Evolutionary conservation across 92 coral and sea anemone genomes (phyloP).

Genomic region (Metridium senile): DNA sequence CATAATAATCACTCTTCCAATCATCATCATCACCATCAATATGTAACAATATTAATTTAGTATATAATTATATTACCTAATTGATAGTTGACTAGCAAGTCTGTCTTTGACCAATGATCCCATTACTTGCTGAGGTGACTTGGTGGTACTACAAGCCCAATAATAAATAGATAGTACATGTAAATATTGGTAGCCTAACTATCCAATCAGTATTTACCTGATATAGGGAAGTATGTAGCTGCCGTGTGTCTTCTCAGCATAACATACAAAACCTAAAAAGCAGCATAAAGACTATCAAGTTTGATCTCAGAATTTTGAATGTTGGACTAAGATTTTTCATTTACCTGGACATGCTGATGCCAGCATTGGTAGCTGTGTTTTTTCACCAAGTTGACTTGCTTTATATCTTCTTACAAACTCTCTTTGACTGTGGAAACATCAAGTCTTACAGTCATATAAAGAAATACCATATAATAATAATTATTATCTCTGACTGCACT

Average conservation of each 20-base stretch:
- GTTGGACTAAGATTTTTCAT: no score
- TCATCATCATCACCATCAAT: background rate
- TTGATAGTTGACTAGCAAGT: slow-evolving; percentile 59
- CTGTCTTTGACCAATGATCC: slow-evolving; percentile 88
- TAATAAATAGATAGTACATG: background rate
- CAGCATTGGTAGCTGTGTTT: slow-evolving; percentile 77
- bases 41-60: background rate
- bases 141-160: slow-evolving; percentile 70
- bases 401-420: slow-evolving; percentile 81
- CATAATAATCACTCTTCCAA: no score
- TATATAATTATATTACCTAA: slow-evolving; percentile 46
- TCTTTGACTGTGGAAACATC: slow-evolving; percentile 56
- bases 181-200: background rate
- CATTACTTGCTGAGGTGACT: slow-evolving; percentile 98
- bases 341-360: slow-evolving; percentile 98
- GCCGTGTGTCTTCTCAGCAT: slow-evolving; percentile 99
- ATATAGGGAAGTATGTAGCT: slow-evolving; percentile 89
- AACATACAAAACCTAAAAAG: slow-evolving; percentile 89
- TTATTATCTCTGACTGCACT: background rate
- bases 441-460: background rate
- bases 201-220: slow-evolving; percentile 42
- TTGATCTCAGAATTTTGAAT: no score
- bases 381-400: slow-evolving; percentile 50
- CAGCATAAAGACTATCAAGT: no score
- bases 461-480: background rate